Conservation (phyloP, 2,888 invertebrate genomes). For the Lasioglossum malachurum region DNA sequence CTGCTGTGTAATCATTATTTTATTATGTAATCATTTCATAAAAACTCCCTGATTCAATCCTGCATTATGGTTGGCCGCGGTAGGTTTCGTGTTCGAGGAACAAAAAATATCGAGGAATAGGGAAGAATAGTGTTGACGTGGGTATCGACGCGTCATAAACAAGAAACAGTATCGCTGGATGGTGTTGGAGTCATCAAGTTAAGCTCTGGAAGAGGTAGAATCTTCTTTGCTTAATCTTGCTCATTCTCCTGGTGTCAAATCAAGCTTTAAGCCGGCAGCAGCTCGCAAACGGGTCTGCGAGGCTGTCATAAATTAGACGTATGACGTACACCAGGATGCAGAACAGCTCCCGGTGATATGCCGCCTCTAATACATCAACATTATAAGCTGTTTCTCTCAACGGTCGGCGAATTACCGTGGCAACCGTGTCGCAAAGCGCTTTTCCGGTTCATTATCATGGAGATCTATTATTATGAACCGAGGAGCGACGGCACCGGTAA, state of each 20-base stretch:
- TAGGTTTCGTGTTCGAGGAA: background rate
- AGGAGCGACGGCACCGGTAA: slow-evolving; percentile 20
- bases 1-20: too few species aligned
- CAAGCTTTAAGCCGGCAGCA: background rate
- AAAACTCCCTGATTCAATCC: too few species aligned
- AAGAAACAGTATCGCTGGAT: background rate
- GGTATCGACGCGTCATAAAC: background rate
- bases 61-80: too few species aligned
- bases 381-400: slow-evolving; percentile 22
- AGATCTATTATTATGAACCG: slow-evolving; percentile 57
- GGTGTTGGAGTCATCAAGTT: background rate
- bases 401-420: slow-evolving; percentile 45
- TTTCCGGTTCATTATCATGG: slow-evolving; percentile 64
- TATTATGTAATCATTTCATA: too few species aligned
- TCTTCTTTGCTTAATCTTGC: background rate
- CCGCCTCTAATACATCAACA: slow-evolving; percentile 33
- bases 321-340: background rate
- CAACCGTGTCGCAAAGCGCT: slow-evolving; percentile 47
- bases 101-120: background rate
- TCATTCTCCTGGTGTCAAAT: background rate
- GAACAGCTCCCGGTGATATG: background rate
- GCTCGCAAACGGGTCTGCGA: background rate
- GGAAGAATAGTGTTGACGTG: background rate
- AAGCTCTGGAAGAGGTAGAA: background rate
- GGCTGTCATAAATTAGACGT: slow-evolving; percentile 25